Conservation (phyloP, 2,888 invertebrate genomes). For the Chrysolina americana region DNA sequence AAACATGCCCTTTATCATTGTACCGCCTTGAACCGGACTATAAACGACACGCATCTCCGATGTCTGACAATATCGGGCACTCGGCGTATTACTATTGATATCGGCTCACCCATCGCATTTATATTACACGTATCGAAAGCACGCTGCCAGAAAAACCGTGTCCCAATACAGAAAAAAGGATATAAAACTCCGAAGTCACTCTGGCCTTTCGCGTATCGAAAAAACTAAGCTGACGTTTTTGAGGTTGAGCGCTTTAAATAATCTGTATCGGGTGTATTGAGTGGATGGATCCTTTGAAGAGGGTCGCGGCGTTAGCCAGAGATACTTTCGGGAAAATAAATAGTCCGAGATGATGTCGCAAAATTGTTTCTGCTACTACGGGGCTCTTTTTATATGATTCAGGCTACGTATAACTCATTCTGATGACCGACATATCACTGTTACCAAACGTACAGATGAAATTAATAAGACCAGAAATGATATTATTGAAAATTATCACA, state of each 20-base stretch:
- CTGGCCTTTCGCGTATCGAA: background rate
- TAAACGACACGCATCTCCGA: background rate
- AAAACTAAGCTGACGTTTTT: slow-evolving; percentile 19
- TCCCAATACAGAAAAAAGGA: slow-evolving; percentile 2
- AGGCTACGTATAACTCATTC: background rate
- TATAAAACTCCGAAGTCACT: background rate
- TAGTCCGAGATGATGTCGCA: background rate
- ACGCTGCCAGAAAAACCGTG: background rate
- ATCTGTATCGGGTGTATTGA: slow-evolving; percentile 17
- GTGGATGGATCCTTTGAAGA: slow-evolving; percentile 13
- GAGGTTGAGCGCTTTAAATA: slow-evolving; percentile 24
- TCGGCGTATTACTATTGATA: slow-evolving; percentile 13
- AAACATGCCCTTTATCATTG: no score
- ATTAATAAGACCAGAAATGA: no score
- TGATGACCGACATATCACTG: no score
- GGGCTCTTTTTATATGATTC: background rate
- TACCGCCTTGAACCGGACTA: no score
- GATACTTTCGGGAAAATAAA: background rate
- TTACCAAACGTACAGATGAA: no score
- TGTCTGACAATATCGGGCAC: background rate
- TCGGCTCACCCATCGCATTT: background rate
- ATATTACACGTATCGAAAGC: slow-evolving; percentile 7
- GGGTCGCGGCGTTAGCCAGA: slow-evolving; percentile 3
- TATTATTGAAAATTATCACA: no score
- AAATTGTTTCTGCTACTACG: background rate